phyloP scores from a whole-genome alignment of 2,888 invertebrate species.

The Desoria tigrina region DNA sequence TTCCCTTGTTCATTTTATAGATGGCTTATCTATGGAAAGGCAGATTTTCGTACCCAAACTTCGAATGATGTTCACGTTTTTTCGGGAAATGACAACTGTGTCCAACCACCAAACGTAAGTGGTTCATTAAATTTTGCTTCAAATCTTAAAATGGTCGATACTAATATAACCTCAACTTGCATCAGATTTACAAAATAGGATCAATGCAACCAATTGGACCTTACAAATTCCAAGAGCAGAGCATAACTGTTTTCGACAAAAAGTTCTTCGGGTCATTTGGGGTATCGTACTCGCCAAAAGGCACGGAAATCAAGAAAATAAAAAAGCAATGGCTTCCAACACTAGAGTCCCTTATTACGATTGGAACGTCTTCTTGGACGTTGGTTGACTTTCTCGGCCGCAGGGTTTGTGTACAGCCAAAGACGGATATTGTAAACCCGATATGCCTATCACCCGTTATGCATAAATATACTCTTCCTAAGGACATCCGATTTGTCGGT shows the following conservation, averaged over 20 bases:
- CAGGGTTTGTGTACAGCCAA: not conserved
- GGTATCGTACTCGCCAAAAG: not conserved
- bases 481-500: not conserved
- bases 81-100: conserved; percentile 8
- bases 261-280: not conserved
- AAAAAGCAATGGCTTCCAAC: not conserved
- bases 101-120: not conserved
- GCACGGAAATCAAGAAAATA: not conserved
- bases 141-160: too few relatives aligned
- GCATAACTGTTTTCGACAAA: conserved; percentile 1
- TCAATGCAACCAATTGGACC: conserved; percentile 19
- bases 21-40: not conserved
- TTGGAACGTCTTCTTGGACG: conserved; percentile 9
- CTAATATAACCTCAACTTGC: too few relatives aligned
- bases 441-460: not conserved
- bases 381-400: not conserved
- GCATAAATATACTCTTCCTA: not conserved
- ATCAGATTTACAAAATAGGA: not conserved
- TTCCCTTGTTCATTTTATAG: too few relatives aligned
- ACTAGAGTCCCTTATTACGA: not conserved
- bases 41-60: not conserved
- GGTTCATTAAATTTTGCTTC: too few relatives aligned
- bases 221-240: not conserved
- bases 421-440: not conserved
- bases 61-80: not conserved